Percentiles rank a stretch among this genome's conserved stretches.
These are phyloP conservation scores for Tetanocera ferruginea DNA, from an alignment of 2,888 invertebrate species.

Conservation along the genomic window DNA sequence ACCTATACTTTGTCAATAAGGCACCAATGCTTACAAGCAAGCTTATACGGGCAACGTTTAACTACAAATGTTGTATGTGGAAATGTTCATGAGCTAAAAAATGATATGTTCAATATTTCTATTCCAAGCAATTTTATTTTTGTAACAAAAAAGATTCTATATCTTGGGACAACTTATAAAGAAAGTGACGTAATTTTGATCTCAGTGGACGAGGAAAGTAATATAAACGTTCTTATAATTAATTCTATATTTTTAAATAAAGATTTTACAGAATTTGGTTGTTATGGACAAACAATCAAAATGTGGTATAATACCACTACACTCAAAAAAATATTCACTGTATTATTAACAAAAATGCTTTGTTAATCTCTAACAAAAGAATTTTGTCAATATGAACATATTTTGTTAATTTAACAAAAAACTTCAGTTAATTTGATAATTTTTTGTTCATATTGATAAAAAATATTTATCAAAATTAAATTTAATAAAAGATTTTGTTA, in stretches of 20 bases:
- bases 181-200: conserved; percentile 26
- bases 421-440: too few relatives aligned
- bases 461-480: too few relatives aligned
- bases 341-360: too few relatives aligned
- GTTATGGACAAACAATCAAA: not conserved
- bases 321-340: too few relatives aligned
- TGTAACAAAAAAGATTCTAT: conserved; percentile 29
- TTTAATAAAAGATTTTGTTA: too few relatives aligned
- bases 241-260: conserved; percentile 1
- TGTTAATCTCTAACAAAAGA: too few relatives aligned
- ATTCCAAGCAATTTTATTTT: conserved; percentile 29
- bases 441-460: too few relatives aligned
- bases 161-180: conserved; percentile 25
- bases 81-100: conserved; percentile 1
- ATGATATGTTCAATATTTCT: conserved; percentile 17
- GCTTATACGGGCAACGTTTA: conserved; percentile 16
- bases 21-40: conserved; percentile 30
- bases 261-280: not conserved
- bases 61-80: conserved; percentile 2
- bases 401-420: too few relatives aligned
- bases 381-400: too few relatives aligned
- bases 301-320: conserved; percentile 5
- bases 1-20: conserved; percentile 12
- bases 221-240: conserved; percentile 3
- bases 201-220: not conserved